Conservation (phyloP, 1,140 invertebrate species). For the Hyposmocoma kahamanoa region DNA sequence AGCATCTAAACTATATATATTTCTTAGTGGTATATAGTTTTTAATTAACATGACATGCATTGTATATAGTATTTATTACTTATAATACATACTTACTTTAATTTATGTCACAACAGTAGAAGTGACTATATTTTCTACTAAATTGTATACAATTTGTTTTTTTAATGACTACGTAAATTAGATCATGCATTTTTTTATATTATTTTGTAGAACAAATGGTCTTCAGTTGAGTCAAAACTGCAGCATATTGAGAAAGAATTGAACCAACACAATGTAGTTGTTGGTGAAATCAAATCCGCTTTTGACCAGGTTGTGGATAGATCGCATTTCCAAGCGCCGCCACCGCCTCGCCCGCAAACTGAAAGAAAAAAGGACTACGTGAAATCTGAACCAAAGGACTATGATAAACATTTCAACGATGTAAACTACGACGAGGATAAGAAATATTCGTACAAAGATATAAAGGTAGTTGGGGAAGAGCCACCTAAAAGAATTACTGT, state of each 20-base stretch:
- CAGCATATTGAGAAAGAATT: slow-evolving; percentile 78
- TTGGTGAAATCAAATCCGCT: slow-evolving; percentile 73
- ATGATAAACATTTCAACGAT: too few species aligned
- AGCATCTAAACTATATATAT: too few species aligned
- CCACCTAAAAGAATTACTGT: slow-evolving; percentile 44
- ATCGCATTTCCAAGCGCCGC: slow-evolving; percentile 18
- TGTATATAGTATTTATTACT: not conserved
- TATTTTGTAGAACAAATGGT: slow-evolving; percentile 77
- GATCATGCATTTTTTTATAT: not conserved
- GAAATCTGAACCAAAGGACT: too few species aligned
- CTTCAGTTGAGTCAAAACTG: slow-evolving; percentile 78
- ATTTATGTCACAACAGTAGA: not conserved
- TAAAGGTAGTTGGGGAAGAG: slow-evolving; percentile 47
- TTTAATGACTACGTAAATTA: not conserved
- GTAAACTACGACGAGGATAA: too few species aligned
- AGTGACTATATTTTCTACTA: not conserved
- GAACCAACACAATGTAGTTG: slow-evolving; percentile 75
- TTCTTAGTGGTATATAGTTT: not conserved
- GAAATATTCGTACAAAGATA: too few species aligned
- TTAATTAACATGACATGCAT: not conserved
- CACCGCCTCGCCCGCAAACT: slow-evolving; percentile 10
- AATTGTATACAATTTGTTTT: too few species aligned
- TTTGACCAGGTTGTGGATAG: slow-evolving; percentile 62
- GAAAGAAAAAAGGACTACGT: too few species aligned
- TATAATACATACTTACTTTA: not conserved